These are phyloP conservation scores for Eremophila alpestris DNA, from an alignment of 2,797 vertebrate species.

Conservation along the genomic window DNA sequence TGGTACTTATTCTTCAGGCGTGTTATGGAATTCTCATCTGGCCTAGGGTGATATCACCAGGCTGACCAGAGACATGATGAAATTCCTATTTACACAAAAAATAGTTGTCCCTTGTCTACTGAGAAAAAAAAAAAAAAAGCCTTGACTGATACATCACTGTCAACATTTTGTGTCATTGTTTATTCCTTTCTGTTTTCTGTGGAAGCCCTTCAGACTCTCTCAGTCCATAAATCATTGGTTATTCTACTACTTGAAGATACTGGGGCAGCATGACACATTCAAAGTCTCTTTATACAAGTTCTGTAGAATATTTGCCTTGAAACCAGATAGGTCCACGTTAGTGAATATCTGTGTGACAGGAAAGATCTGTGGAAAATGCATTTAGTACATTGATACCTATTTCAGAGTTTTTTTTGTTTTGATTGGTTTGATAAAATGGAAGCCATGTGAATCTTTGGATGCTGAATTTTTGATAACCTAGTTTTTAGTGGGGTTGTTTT, in stretches of 20 bases:
- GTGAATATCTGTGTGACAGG: neutral
- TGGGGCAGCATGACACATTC: neutral
- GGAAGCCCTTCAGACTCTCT: constrained; percentile 12
- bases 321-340: neutral
- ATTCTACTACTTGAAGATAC: constrained; percentile 36
- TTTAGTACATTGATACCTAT: neutral
- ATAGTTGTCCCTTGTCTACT: constrained; percentile 33
- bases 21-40: constrained; percentile 27
- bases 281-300: neutral
- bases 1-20: neutral
- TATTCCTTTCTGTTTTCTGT: constrained; percentile 56
- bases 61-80: constrained; percentile 57
- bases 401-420: neutral
- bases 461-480: neutral
- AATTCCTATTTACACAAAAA: constrained; percentile 66
- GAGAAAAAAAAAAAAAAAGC: neutral
- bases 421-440: neutral
- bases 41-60: constrained; percentile 41
- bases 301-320: neutral
- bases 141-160: constrained; percentile 53
- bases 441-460: neutral
- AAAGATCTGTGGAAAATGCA: neutral
- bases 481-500: neutral
- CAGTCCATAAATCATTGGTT: constrained; percentile 56
- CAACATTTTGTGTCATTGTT: constrained; percentile 55